A percentile compares a stretch with the other conserved stretches of the same genome.
Conservation (phyloP, 2,113 vertebrate genomes). For the Apus apus region DNA sequence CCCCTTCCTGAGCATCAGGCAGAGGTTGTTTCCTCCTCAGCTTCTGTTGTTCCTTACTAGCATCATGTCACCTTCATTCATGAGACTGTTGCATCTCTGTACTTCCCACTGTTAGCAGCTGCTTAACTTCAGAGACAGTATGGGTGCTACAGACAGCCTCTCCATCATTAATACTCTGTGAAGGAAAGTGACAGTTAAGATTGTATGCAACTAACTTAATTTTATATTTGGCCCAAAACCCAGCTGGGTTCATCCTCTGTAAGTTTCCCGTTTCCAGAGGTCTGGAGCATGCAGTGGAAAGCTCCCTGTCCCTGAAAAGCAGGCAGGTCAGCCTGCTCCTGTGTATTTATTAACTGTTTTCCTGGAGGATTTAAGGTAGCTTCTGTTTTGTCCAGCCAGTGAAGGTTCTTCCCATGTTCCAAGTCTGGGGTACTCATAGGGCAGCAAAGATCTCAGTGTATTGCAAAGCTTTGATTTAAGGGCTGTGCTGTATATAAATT, state of each 20-base stretch:
- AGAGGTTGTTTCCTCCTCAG: neutral
- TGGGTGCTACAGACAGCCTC: neutral
- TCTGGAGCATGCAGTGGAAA: neutral
- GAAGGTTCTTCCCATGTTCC: neutral
- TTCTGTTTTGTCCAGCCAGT: neutral
- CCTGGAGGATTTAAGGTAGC: neutral
- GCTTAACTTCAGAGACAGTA: neutral
- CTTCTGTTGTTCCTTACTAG: neutral
- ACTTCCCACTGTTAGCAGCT: neutral
- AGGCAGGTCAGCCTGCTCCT: neutral
- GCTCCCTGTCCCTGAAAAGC: neutral
- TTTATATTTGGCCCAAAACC: neutral
- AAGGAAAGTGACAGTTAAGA: neutral
- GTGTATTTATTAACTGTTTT: neutral
- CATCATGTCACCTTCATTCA: accelerated
- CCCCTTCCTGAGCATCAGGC: neutral
- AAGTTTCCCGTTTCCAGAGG: neutral
- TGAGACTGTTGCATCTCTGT: neutral
- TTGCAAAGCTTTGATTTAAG: neutral
- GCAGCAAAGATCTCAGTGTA: neutral
- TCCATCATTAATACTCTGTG: neutral
- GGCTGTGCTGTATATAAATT: neutral
- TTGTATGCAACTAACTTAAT: neutral
- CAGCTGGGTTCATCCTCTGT: neutral
- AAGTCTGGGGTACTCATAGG: neutral